These are phyloP conservation scores for Lordiphosa clarofinis DNA, from an alignment of 1,140 invertebrate species.

Conservation along the genomic window DNA sequence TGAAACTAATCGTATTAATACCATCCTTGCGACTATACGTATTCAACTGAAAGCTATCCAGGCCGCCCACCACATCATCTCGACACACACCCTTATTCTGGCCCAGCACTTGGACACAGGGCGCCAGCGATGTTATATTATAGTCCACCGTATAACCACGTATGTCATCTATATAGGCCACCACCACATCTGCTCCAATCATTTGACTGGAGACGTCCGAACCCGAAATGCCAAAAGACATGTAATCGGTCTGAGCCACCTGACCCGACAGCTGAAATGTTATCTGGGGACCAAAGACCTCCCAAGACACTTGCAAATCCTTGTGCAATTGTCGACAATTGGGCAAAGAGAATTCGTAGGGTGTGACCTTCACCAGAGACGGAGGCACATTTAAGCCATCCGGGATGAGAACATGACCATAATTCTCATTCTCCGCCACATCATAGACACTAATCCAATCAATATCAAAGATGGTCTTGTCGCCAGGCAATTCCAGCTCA, in stretches of 20 bases:
- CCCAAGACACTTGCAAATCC: constrained; percentile 92
- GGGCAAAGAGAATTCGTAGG: constrained; percentile 84
- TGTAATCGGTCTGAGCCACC: constrained; percentile 88
- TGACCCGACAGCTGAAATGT: constrained; percentile 92
- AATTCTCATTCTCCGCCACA: constrained; percentile 85
- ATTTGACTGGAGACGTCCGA: constrained; percentile 86
- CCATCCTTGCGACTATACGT: constrained; percentile 86
- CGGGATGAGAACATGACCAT: constrained; percentile 89
- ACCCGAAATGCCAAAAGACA: constrained; percentile 93
- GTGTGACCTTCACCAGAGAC: constrained; percentile 84
- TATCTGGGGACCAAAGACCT: constrained; percentile 93
- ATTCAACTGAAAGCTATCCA: constrained; percentile 89
- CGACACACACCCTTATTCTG: constrained; percentile 92
- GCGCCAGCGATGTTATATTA: constrained; percentile 90
- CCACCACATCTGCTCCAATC: constrained; percentile 91
- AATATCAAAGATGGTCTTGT: constrained; percentile 90
- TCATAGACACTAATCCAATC: constrained; percentile 93
- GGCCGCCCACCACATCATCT: constrained; percentile 88
- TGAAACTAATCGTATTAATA: constrained; percentile 89
- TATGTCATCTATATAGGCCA: constrained; percentile 87
- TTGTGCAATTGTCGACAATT: constrained; percentile 93
- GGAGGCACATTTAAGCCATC: constrained; percentile 92
- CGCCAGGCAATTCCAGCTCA: constrained; percentile 88
- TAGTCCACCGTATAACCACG: constrained; percentile 89
- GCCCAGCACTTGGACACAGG: constrained; percentile 92